Base-by-base conservation (phyloP, 2,797 vertebrate species). In the Aulostomus chinensis region DNA sequence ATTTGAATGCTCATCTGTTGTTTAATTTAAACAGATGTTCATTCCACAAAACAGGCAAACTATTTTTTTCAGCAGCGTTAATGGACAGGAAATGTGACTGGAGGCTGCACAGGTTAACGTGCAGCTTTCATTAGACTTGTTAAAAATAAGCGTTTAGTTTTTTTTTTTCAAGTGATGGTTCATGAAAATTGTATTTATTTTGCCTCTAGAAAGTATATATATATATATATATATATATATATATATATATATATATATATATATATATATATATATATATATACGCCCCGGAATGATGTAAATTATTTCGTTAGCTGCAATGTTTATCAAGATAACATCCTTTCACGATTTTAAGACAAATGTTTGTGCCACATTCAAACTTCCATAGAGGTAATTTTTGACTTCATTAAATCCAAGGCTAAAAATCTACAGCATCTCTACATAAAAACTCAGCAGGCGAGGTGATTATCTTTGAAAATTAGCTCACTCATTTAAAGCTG, bases 401-500 rank as follows among this genome's bases (percentile, higher is more conserved):
- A 83, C 74, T 85, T 81, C 75, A 87, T 87, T 88, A 87, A 84
- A 85, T 81, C 37, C 7, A 17, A 48, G 67, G 68, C 68, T 72
- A 81, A 73, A 73, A 86, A 86, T 80, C 64, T 81, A 78, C 80
- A 73, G 76, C 76, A 80, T 86, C 73, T 73, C 65, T 38, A 69
- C 75, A 81, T 85, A 88, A 84, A 87, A 84, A 81, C 81, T 69
- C 86, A 81, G 86, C 84, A 58, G 86, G 81, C 74, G 82, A 78
- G 90, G 90, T 91, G 91, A 88, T 83, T 90, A 88, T 90, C 89
- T 91, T 77, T 66, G 81, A 86, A 88, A 93, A 90, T 92, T 90
- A 78, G 84, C 80, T 77, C 88, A 86, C 89, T 92, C 84, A 87
- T 91, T 92, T 92, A n/a, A 77, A 85, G 89, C 89, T 68, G 55